A percentile compares a stretch with the other conserved stretches of the same genome.
phyloP scores from a whole-genome alignment of 2,888 invertebrate species.

The Adineta ricciae region DNA sequence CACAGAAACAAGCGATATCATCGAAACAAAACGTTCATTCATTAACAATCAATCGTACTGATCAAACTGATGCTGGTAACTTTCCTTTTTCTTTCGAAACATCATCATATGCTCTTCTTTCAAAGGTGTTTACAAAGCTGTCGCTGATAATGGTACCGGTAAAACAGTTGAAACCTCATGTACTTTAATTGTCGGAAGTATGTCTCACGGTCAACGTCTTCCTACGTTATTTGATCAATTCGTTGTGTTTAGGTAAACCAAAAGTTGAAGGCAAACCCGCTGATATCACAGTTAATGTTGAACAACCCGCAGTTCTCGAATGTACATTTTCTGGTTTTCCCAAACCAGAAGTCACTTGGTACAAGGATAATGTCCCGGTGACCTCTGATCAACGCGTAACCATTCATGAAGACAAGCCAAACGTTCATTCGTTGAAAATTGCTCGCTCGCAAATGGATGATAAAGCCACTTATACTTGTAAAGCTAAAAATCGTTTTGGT shows the following conservation, averaged over 20 bases:
- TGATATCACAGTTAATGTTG: slow-evolving; percentile 29
- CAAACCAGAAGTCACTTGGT: slow-evolving; percentile 20
- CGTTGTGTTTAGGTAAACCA: not conserved
- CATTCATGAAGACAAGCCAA: slow-evolving; percentile 4
- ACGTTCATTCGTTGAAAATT: slow-evolving; percentile 9
- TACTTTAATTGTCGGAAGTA: not conserved
- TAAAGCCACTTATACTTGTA: slow-evolving; percentile 47
- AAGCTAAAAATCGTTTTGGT: slow-evolving; percentile 47
- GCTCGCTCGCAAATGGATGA: not conserved
- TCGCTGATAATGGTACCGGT: slow-evolving; percentile 10
- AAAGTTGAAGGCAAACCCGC: slow-evolving; percentile 26
- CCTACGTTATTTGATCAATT: no score
- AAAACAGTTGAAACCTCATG: not conserved
- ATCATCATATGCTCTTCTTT: not conserved
- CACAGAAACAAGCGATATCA: not conserved
- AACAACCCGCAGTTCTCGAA: slow-evolving; percentile 26
- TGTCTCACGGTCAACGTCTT: not conserved
- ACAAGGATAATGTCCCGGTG: slow-evolving; percentile 21
- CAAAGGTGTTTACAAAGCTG: not conserved
- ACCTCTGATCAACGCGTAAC: not conserved
- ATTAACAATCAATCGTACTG: slow-evolving; percentile 20
- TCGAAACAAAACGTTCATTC: slow-evolving; percentile 23
- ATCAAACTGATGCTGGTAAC: slow-evolving; percentile 10
- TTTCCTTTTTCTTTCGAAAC: not conserved
- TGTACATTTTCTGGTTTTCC: slow-evolving; percentile 20